Evolutionary conservation across 2,888 invertebrate species (phyloP).

Genomic region (Heliconius aoede): DNA sequence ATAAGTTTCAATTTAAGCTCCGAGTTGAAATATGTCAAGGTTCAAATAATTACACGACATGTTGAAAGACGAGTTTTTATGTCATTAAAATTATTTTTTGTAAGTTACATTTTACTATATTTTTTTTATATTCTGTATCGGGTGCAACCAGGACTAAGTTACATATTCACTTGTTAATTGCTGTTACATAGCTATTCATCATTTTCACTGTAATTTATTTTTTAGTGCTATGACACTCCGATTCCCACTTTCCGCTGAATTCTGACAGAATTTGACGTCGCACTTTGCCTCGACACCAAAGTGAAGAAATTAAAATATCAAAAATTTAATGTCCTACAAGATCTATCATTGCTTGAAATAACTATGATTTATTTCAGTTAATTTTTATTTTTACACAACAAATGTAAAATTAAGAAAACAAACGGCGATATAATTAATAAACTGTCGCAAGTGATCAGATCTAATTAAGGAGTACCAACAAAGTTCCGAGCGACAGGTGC

Average conservation of each 20-base stretch:
- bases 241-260: too few relatives aligned
- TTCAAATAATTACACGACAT: slow-evolving; percentile 12
- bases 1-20: slow-evolving; percentile 26
- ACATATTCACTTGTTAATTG: background rate
- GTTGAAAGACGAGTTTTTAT: slow-evolving; percentile 11
- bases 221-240: too few relatives aligned
- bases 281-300: too few relatives aligned
- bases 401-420: slow-evolving; percentile 55
- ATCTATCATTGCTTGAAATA: background rate
- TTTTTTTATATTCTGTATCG: background rate
- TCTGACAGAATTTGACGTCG: too few relatives aligned
- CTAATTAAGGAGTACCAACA: slow-evolving; percentile 71
- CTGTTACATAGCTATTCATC: background rate
- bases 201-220: background rate
- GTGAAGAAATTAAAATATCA: too few relatives aligned
- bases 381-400: slow-evolving; percentile 5
- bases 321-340: too few relatives aligned
- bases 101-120: background rate
- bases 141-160: background rate
- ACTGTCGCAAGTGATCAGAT: slow-evolving; percentile 67
- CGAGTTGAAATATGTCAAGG: slow-evolving; percentile 21
- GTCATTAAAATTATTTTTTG: background rate
- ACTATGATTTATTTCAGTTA: background rate
- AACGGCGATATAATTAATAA: slow-evolving; percentile 73
- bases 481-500: slow-evolving; percentile 71